Evolutionary conservation across 1,140 invertebrate species (phyloP), one percentile per base, ranked within the genome.

Genomic region (Zaprionus kolodkinae): DNA sequence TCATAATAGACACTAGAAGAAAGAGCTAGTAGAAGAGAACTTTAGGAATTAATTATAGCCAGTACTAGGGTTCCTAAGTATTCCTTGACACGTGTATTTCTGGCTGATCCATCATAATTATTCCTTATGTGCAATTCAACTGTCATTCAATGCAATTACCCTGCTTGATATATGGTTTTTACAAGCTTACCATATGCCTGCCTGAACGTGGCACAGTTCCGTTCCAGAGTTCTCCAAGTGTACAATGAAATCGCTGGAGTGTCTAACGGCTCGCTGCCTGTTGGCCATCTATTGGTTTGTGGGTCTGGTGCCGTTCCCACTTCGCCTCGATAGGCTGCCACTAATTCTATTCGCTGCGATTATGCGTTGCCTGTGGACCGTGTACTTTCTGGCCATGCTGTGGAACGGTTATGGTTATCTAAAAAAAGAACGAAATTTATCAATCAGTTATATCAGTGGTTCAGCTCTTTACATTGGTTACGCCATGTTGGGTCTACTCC

Each of bases 181-280:
- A 7, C 15, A 15, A 1, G 40, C 25, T 33, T 36, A 65, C 50
- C 50, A 40, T 60, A 13, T 4, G 9, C 10, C n/a, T n/a, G n/a
- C n/a, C n/a, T 5, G 13, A 56, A 56, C 30, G n/a, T 17, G 30
- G 1, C 17, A 57, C 48, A 73, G 71, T 57, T 38, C 9, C 11
- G 9, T n/a, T 33, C 52, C 9, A 27, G 6, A 56, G 11, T 33
- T 21, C 40, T 50, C 11, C 0, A 21, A 35, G 3, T 35, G 38
- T 30, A 36, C 33, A 10, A 88, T 88, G 83, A 78, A 67, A 27
- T 77, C 80, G 13, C 15, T 87, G 56, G 84, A 77, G 56, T 57
- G 64, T 11, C 21, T 88, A 0, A 74, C 77, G 0, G 60, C 38
- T 15, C 72, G 70, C n/a, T 69, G 63, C 21, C 54, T 87, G 6